Evolutionary conservation across 2,888 invertebrate species (phyloP).

Genomic region (Caenorhabditis sp.): DNA sequence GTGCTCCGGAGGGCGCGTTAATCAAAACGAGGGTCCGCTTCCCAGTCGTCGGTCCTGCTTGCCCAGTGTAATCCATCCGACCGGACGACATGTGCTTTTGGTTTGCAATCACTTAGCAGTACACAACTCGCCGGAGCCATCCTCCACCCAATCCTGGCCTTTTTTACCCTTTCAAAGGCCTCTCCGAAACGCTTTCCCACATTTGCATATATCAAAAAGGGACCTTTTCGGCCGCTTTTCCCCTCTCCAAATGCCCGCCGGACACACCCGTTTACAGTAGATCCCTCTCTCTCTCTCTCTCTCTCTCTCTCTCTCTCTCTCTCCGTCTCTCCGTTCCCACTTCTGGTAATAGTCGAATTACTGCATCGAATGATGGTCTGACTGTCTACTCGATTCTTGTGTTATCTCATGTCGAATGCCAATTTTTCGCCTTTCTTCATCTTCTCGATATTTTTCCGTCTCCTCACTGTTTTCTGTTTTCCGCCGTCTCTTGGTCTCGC

Average conservation of each 20-base stretch:
- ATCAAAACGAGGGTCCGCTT: constrained; percentile 36
- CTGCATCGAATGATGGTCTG: constrained; percentile 16
- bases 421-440: constrained; percentile 38
- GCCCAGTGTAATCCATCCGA: constrained; percentile 47
- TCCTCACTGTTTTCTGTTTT: neutral
- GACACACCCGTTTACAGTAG: constrained; percentile 11
- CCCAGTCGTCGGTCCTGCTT: constrained; percentile 9
- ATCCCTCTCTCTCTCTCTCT: neutral
- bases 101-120: constrained; percentile 49
- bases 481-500: neutral
- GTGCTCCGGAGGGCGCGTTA: constrained; percentile 6
- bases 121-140: neutral
- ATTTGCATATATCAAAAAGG: constrained; percentile 40
- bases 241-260: neutral
- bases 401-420: constrained; percentile 19
- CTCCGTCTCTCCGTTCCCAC: neutral
- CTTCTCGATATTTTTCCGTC: neutral
- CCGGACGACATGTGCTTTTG: constrained; percentile 47
- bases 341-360: constrained; percentile 24
- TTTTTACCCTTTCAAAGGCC: neutral
- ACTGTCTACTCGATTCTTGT: constrained; percentile 14
- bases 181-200: constrained; percentile 21
- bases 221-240: neutral
- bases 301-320: neutral
- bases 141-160: constrained; percentile 9